Evolutionary conservation across 2,888 invertebrate species (phyloP).

Genomic region (Flabesymbios commensalis): DNA sequence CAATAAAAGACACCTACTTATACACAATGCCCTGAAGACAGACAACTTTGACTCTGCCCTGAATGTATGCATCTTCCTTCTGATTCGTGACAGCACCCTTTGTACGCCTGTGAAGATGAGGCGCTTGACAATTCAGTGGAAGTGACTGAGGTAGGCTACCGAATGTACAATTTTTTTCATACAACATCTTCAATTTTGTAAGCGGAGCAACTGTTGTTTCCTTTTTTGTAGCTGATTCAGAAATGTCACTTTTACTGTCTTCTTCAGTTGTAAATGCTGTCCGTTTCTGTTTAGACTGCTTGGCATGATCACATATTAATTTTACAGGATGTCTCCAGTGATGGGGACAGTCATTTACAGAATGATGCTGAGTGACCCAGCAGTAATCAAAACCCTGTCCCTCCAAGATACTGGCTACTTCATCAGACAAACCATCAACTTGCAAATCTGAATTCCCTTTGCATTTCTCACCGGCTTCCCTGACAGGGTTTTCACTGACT

Average conservation of each 20-base stretch:
- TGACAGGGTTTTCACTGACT: too few species aligned
- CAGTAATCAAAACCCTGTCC: too few species aligned
- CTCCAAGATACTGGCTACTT: too few species aligned
- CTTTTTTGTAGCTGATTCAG: too few species aligned
- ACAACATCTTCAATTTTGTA: too few species aligned
- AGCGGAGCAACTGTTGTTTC: too few species aligned
- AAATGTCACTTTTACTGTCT: conserved; percentile 1
- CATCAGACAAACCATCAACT: too few species aligned
- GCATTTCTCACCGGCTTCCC: too few species aligned
- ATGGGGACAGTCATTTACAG: conserved; percentile 45
- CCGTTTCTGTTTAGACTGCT: too few species aligned
- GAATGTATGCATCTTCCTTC: conserved; percentile 6
- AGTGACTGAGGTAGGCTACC: conserved; percentile 40
- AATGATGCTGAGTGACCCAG: conserved; percentile 50
- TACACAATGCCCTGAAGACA: conserved; percentile 51
- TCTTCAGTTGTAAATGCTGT: too few species aligned
- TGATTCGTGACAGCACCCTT: conserved; percentile 18
- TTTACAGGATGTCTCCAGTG: conserved; percentile 46
- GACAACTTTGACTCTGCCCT: conserved; percentile 47
- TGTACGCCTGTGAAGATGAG: conserved; percentile 47
- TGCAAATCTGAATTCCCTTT: too few species aligned
- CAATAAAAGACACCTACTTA: conserved; percentile 37
- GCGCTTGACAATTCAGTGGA: conserved; percentile 46
- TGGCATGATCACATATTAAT: conserved; percentile 18
- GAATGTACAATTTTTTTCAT: too few species aligned